A percentile compares a stretch with the other conserved stretches of the same genome.
phyloP scores from a whole-genome alignment of 2,113 vertebrate genomes.

The Strigops habroptila region DNA sequence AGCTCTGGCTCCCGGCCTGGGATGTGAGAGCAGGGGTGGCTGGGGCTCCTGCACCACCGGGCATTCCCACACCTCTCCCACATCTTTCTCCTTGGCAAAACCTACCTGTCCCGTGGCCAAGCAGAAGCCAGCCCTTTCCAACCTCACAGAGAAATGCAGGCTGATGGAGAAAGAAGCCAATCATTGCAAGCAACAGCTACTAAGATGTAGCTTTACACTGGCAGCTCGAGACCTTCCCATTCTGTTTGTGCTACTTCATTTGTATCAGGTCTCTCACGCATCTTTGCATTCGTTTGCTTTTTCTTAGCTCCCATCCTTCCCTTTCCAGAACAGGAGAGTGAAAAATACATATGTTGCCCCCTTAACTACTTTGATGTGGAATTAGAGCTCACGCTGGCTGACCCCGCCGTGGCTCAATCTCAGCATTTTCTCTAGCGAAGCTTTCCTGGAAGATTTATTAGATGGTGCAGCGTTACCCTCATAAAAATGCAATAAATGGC shows the following conservation, averaged over 20 bases:
- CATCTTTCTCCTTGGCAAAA: fast-evolving
- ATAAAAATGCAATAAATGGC: slow-evolving; percentile 67
- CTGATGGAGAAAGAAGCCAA: not conserved
- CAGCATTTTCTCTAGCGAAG: slow-evolving; percentile 8
- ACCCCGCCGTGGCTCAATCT: slow-evolving; percentile 32
- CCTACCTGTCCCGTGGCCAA: fast-evolving
- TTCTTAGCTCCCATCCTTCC: not conserved
- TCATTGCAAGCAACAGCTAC: not conserved
- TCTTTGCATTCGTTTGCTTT: not conserved
- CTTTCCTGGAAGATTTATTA: slow-evolving; percentile 57
- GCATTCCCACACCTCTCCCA: not conserved
- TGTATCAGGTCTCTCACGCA: not conserved
- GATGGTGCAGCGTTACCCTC: slow-evolving; percentile 54
- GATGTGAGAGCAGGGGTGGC: not conserved
- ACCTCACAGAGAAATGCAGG: not conserved
- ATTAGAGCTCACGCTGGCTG: slow-evolving; percentile 29
- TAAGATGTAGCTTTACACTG: not conserved
- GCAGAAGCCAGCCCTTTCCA: not conserved
- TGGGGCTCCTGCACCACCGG: not conserved
- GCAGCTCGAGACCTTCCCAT: not conserved
- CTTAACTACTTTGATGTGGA: not conserved
- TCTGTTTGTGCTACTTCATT: fast-evolving
- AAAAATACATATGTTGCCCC: not conserved
- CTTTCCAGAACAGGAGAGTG: not conserved
- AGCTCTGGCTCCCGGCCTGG: not conserved